Base-by-base conservation (phyloP, 1,140 invertebrate species). In the Helicoverpa zea region DNA sequence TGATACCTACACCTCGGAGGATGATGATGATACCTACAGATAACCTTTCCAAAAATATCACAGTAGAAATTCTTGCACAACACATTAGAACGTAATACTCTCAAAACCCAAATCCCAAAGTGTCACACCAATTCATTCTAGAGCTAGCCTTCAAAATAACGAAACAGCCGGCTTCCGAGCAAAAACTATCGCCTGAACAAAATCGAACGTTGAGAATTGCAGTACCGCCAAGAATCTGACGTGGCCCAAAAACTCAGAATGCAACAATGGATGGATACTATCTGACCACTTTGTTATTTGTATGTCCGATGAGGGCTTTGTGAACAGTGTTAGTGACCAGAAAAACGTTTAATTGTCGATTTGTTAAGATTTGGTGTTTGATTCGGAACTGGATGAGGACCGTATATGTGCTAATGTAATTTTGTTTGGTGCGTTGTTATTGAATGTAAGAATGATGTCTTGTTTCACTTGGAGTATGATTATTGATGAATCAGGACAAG, bases 221-320 rank as follows among this genome's bases (percentile, higher is more conserved):
- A 77, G 58, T 49, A 10, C 11, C 51, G 75, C 75, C 12, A 64
- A 52, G 91, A 92, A 92, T 92, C 86, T 81, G 82, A 63, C 47
- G 59, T 79, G 18, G 66, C 68, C 88, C 87, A 92, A 92, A 93
- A 93, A 93, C 88, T 80, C 51, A 90, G 91, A 92, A 93, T 93
- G 87, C 76, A 93, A 92, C 91, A 93, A 93, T 93, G 90, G 91
- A 81, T 81, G 89, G 89, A 91, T 89, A 90, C 81, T 90, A 92
- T 91, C 89, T 86, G 83, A 76, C 68, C 70, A 80, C 87, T 87
- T 86, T 77, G 90, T 89, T 87, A 86, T 89, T 89, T 88, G 84
- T 85, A 80, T 84, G 82, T 83, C 76, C 81, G 81, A 68, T 49
- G 64, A 68, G 64, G 18, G 43, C 82, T 87, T 88, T 85, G 84